phyloP scores from a whole-genome alignment of 1,140 invertebrate genomes.

The Thrips palmi region DNA sequence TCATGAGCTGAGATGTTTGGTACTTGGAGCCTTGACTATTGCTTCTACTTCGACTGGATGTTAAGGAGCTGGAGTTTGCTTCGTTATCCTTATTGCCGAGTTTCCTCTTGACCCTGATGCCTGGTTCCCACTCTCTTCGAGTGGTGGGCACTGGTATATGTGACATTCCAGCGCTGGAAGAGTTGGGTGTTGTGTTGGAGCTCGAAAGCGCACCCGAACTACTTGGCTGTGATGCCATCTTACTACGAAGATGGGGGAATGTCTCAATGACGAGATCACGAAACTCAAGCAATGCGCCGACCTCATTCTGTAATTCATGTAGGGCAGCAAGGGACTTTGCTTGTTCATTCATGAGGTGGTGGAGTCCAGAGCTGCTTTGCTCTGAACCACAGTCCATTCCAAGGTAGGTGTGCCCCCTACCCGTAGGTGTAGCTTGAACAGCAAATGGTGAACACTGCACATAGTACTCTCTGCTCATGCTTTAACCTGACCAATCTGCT shows the following conservation, averaged over 20 bases:
- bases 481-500: no score
- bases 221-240: conserved; percentile 41
- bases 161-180: no score
- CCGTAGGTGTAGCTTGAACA: no score
- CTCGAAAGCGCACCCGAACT: conserved; percentile 23
- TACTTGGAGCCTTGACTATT: not conserved
- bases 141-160: conserved; percentile 6
- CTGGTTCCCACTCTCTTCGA: conserved; percentile 39
- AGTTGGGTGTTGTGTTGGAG: conserved; percentile 9
- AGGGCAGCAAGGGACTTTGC: conserved; percentile 58
- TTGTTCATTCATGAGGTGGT: conserved; percentile 63
- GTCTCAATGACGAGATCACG: conserved; percentile 80
- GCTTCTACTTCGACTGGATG: conserved; percentile 6
- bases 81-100: conserved; percentile 33
- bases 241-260: conserved; percentile 68
- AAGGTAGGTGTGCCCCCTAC: no score
- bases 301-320: conserved; percentile 77
- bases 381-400: no score
- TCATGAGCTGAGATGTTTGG: not conserved
- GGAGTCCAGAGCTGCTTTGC: no score
- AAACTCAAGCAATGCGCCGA: conserved; percentile 71
- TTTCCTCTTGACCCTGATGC: conserved; percentile 46
- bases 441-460: no score
- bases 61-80: conserved; percentile 27
- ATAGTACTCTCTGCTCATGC: no score